phyloP scores from a whole-genome alignment of 92 coral and sea anemone species.

The Isaurus tuberculatus region DNA sequence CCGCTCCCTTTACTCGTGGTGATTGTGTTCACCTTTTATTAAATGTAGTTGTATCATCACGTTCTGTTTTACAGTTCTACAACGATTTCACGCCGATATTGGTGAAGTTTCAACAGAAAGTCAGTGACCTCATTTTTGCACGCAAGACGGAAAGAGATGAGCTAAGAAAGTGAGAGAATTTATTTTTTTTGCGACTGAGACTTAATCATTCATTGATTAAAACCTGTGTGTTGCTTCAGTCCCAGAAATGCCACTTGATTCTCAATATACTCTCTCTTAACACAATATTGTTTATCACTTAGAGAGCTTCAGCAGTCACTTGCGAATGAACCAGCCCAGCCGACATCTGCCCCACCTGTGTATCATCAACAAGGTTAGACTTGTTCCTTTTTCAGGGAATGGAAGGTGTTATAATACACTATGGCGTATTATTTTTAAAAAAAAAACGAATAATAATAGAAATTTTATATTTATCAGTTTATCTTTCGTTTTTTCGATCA shows the following conservation, averaged over 20 bases:
- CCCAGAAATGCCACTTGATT: too few species aligned
- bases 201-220: not conserved
- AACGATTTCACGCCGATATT: slow-evolving; percentile 95
- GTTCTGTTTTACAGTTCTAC: slow-evolving; percentile 79
- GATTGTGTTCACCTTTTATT: not conserved
- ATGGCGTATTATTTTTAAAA: not conserved
- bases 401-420: not conserved
- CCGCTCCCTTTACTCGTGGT: not conserved
- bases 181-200: too few species aligned
- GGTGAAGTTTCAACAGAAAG: slow-evolving; percentile 88
- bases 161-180: slow-evolving; percentile 79
- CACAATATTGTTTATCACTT: not conserved
- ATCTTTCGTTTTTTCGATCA: too few species aligned
- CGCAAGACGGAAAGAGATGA: slow-evolving; percentile 98
- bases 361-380: slow-evolving; percentile 77
- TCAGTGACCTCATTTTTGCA: slow-evolving; percentile 94
- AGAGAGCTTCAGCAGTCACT: slow-evolving; percentile 93
- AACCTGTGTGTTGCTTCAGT: not conserved
- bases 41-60: too few species aligned
- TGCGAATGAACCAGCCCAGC: slow-evolving; percentile 86
- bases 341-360: slow-evolving; percentile 82
- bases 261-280: too few species aligned
- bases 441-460: not conserved
- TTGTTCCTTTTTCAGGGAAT: not conserved
- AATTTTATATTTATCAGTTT: too few species aligned